Conservation (phyloP, 1,140 invertebrate genomes). For the Dolichoris vasculosae region DNA sequence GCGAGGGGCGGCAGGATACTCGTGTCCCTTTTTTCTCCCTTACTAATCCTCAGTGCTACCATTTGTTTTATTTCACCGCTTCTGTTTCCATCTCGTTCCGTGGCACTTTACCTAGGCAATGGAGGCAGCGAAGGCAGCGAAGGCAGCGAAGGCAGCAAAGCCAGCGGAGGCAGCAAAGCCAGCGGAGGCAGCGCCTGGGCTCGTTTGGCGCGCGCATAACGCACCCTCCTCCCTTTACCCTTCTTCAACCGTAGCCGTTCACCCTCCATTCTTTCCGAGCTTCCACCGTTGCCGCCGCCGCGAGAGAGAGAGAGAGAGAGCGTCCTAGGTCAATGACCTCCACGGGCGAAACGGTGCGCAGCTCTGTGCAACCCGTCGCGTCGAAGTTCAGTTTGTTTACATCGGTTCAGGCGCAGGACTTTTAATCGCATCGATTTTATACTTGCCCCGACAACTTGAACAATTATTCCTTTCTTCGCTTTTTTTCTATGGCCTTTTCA, state of each 20-base stretch:
- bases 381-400: constrained; percentile 69
- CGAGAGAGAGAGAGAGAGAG: not conserved
- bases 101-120: constrained; percentile 44
- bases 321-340: constrained; percentile 65
- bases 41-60: not conserved
- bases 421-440: constrained; percentile 68
- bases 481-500: constrained; percentile 6
- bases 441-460: constrained; percentile 35
- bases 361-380: constrained; percentile 60
- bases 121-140: not conserved
- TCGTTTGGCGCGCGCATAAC: not conserved
- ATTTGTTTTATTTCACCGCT: constrained; percentile 39
- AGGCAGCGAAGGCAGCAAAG: not conserved
- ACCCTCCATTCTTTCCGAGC: constrained; percentile 58
- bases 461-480: constrained; percentile 16
- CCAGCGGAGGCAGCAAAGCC: too few relatives aligned
- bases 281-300: constrained; percentile 41
- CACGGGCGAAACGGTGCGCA: constrained; percentile 46
- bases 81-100: constrained; percentile 43
- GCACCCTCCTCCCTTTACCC: constrained; percentile 44
- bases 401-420: constrained; percentile 62
- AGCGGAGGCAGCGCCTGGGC: too few relatives aligned
- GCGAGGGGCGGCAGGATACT: not conserved
- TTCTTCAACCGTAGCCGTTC: not conserved
- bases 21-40: not conserved